Percentiles rank a stretch among this genome's conserved stretches.
Conservation (phyloP, 1,140 invertebrate species). For the Idris sp. region DNA sequence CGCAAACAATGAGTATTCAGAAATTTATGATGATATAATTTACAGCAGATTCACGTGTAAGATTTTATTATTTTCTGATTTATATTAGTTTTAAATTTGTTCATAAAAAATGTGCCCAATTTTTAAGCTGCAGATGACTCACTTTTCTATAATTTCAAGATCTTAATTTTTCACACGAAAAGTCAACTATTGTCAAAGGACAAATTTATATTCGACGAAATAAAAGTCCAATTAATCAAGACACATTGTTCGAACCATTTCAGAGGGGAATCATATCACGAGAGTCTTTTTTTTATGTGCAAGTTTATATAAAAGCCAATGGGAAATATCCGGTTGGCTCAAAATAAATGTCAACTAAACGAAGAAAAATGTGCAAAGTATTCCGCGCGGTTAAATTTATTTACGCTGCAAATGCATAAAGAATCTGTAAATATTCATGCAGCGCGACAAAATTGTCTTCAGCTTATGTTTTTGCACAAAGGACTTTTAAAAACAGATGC, state of each 20-base stretch:
- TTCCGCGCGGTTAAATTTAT: background rate
- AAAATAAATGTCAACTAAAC: conserved; percentile 2
- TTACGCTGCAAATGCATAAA: background rate
- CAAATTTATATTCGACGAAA: conserved; percentile 49
- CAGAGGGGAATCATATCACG: conserved; percentile 26
- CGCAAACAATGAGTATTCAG: too few relatives aligned
- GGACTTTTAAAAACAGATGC: background rate
- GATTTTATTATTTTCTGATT: too few relatives aligned
- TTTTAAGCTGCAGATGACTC: too few relatives aligned
- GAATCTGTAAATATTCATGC: background rate
- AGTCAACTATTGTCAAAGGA: conserved; percentile 8
- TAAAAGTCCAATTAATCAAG: conserved; percentile 49
- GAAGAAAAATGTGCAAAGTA: conserved; percentile 2
- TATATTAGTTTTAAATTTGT: too few relatives aligned
- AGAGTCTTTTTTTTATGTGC: conserved; percentile 23
- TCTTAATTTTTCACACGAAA: conserved; percentile 42
- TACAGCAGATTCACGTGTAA: too few relatives aligned
- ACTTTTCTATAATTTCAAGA: too few relatives aligned
- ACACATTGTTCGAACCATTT: conserved; percentile 26
- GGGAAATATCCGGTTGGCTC: conserved; percentile 37
- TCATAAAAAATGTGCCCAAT: too few relatives aligned
- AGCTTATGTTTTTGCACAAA: too few relatives aligned
- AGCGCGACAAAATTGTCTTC: background rate
- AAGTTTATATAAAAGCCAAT: conserved; percentile 35
- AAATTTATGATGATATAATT: too few relatives aligned